Evolutionary conservation across 2,113 vertebrate genomes (phyloP), one percentile per base, ranked within the genome.

Genomic region (Typhlomys cinereus): DNA sequence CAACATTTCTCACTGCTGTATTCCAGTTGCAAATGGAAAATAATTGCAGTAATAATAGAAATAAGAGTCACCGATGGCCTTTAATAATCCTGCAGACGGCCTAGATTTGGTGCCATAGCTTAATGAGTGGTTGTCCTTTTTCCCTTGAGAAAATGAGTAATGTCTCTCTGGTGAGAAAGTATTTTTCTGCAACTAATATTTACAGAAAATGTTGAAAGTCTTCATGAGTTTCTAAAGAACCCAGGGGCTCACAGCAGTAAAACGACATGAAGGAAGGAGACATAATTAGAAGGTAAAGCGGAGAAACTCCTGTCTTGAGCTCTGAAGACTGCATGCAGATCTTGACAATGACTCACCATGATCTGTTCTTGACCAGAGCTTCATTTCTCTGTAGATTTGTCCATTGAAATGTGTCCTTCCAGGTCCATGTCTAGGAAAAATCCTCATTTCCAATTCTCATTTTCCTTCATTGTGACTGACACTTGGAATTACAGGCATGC

Each of bases 101-200:
- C 76, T 34, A 91, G 86, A 82, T 91, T 95, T 96, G 96, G 95
- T 75, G 95, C 73, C 86, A 87, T 92, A 87, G 94, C 94, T 94
- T 97, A 71, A 66, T 18, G 95, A 95, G 67, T 54, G 41, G 94
- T 88, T 96, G 95, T 91, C 93, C 93, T 95, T 96, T 88, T 96
- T 96, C 94, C 89, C 84, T n/a, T 46, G 95, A 95, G 97, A 12
- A 91, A 92, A 52, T 81, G 54, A 95, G 94, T 83, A 71, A 92
- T 85, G 62, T 87, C 3, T 84, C 93, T 93, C 95, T 94, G 85
- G 39, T 66, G 73, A 85, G 95, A 95, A 97, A 95, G 69, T 50
- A 44, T 76, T 94, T 92, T 92, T 75, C 71, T 20, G 5, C 74
- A 94, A 92, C 69, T 88, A 31, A 82, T 90, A 80, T 84, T 95